phyloP scores from a whole-genome alignment of 2,113 vertebrate species.

The Erpornis zantholeuca region DNA sequence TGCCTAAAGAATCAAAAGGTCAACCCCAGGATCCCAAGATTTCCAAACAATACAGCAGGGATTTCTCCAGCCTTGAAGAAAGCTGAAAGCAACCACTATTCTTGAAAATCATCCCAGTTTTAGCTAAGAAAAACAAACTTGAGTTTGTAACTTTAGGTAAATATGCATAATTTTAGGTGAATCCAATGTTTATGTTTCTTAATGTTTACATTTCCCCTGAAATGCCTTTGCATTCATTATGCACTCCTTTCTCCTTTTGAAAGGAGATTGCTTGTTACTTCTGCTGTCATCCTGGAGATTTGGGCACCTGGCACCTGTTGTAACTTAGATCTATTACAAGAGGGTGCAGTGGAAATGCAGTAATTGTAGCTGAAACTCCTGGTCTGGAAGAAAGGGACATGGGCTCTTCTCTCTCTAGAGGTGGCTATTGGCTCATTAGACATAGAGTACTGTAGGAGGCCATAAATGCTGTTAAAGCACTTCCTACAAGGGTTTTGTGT shows the following conservation, averaged over 20 bases:
- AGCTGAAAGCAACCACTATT: neutral
- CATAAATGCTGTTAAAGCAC: neutral
- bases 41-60: accelerated
- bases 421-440: neutral
- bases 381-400: neutral
- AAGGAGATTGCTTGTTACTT: neutral
- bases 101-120: neutral
- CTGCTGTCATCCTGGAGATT: neutral
- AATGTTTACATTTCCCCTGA: neutral
- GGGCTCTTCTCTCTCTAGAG: neutral
- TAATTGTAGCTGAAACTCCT: neutral
- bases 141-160: neutral
- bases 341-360: neutral
- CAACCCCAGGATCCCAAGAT: neutral
- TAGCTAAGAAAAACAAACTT: neutral
- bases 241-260: neutral
- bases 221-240: neutral
- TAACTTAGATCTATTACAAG: neutral
- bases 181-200: neutral
- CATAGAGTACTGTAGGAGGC: neutral
- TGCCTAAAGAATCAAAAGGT: neutral
- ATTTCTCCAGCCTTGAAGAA: neutral
- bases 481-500: neutral
- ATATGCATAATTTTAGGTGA: neutral
- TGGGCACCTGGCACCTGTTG: neutral